Evolutionary conservation across 2,797 vertebrate genomes (phyloP).

Genomic region (Gambusia yucatana): DNA sequence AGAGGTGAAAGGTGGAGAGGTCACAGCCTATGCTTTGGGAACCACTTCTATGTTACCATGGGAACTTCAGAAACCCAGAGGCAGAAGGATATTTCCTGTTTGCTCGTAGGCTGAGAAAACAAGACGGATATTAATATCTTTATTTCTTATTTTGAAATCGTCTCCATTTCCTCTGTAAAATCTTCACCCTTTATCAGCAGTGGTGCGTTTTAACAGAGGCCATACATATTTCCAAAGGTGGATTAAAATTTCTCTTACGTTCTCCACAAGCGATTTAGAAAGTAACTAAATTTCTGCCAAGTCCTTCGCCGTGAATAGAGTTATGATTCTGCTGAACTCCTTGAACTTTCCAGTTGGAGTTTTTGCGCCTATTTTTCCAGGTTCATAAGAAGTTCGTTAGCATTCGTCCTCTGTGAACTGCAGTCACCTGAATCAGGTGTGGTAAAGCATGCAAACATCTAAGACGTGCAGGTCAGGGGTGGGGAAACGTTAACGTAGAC

Average conservation of each 20-base stretch:
- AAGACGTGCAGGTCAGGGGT: not conserved
- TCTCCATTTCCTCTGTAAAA: not conserved
- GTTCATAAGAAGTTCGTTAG: not conserved
- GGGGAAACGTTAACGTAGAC: not conserved
- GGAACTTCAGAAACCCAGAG: slow-evolving; percentile 45
- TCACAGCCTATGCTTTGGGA: slow-evolving; percentile 45
- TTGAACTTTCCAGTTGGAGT: not conserved
- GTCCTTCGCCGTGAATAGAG: not conserved
- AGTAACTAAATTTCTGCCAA: not conserved
- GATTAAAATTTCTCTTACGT: not conserved
- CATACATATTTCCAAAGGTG: not conserved
- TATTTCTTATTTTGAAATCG: slow-evolving; percentile 3
- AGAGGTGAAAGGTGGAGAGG: slow-evolving; percentile 54
- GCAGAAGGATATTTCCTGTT: slow-evolving; percentile 54
- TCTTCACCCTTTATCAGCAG: not conserved
- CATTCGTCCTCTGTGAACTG: not conserved
- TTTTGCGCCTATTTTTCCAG: not conserved
- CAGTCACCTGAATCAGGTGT: not conserved
- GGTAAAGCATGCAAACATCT: not conserved
- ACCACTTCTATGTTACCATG: slow-evolving; percentile 39
- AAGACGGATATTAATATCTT: not conserved
- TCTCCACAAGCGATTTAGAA: not conserved
- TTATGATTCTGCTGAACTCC: not conserved
- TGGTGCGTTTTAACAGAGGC: not conserved
- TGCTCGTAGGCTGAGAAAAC: not conserved